phyloP scores from a whole-genome alignment of 2,113 vertebrate genomes.

The Sclerurus mexicanus region DNA sequence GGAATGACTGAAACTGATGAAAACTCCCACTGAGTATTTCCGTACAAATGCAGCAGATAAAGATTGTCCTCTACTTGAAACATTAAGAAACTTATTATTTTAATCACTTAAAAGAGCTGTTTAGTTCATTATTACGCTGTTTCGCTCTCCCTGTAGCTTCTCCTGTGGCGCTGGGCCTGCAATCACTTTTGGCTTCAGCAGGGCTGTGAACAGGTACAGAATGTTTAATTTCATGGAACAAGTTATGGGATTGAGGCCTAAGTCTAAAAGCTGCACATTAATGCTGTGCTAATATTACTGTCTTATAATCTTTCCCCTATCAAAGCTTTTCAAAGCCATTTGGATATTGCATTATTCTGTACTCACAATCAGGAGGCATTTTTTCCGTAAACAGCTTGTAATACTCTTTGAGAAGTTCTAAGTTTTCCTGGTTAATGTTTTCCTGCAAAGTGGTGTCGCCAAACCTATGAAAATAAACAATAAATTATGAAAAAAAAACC shows the following conservation, averaged over 20 bases:
- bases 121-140: neutral
- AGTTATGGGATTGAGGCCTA: neutral
- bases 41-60: neutral
- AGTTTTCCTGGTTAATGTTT: slow-evolving; percentile 95
- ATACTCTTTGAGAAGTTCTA: slow-evolving; percentile 91
- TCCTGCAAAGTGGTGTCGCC: slow-evolving; percentile 97
- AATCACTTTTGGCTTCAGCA: neutral
- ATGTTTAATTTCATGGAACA: neutral
- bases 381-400: slow-evolving; percentile 90
- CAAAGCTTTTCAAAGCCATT: neutral
- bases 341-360: neutral
- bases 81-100: neutral
- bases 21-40: neutral
- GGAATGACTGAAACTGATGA: neutral
- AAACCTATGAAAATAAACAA: slow-evolving; percentile 79
- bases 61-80: neutral
- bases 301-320: neutral
- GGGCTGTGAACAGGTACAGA: neutral
- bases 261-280: neutral
- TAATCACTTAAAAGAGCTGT: neutral
- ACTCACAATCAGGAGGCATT: slow-evolving; percentile 93
- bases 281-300: neutral
- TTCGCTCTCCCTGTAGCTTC: neutral
- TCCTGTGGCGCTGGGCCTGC: neutral
- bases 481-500: neutral